A percentile compares a stretch with the other conserved stretches of the same genome.
Conservation (phyloP, 2,113 vertebrate species). For the Nerophis lumbriciformis region DNA sequence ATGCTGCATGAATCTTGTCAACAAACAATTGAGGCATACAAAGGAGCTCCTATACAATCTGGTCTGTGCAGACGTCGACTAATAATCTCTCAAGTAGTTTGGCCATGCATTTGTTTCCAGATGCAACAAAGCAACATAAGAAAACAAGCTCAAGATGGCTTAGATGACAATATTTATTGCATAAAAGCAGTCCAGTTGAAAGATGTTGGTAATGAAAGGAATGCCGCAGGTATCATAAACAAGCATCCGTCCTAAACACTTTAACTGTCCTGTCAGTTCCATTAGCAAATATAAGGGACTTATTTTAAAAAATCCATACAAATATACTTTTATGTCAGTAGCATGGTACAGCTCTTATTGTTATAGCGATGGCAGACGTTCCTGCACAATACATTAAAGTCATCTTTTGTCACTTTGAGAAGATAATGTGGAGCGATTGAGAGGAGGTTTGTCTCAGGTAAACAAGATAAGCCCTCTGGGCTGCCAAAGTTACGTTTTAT, state of each 20-base stretch:
- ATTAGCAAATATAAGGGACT: conserved; percentile 8
- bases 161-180: conserved; percentile 63
- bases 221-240: conserved; percentile 42
- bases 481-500: background rate
- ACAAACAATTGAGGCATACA: too few species aligned
- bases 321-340: background rate
- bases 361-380: conserved; percentile 28
- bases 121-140: conserved; percentile 1
- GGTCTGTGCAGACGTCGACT: too few species aligned
- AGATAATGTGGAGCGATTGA: conserved; percentile 1
- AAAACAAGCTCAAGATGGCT: conserved; percentile 1
- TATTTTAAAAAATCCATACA: background rate
- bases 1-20: too few species aligned
- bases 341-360: conserved; percentile 2
- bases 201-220: conserved; percentile 53
- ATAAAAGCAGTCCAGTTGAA: conserved; percentile 59
- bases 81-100: background rate
- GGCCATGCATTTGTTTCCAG: background rate
- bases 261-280: conserved; percentile 16
- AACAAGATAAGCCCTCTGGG: conserved; percentile 2
- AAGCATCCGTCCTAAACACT: conserved; percentile 41
- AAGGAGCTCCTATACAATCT: too few species aligned
- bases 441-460: background rate
- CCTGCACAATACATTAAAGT: conserved; percentile 3
- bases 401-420: background rate